Base-by-base conservation (phyloP, 2,888 invertebrate genomes). In the Protophormia terraenovae region DNA sequence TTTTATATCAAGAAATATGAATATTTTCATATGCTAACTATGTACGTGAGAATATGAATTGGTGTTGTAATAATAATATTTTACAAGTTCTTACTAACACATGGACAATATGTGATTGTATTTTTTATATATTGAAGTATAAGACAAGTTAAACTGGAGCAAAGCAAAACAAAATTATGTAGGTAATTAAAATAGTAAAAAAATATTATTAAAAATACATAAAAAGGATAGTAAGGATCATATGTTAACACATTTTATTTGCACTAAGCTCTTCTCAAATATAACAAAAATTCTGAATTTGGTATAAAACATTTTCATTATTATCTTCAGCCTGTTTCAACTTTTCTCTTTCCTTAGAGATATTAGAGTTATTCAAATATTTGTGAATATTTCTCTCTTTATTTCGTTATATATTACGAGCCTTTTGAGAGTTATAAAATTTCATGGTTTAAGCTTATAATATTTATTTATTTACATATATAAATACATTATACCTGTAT, bases 401-500 rank as follows among this genome's bases (percentile, higher is more conserved):
- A 29, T 53, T 19, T 24, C 24, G 5, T n/a, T 8, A 19, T 50
- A 22, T 55, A 62, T 85, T 69, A 75, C 58, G 73, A 83, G 75
- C 53, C 58, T 75, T 71, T 27, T 38, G 78, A 83, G 79, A 66
- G 71, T 86, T 72, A 76, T 71, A 76, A 71, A 78, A 82, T 73
- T 82, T 64, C 64, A 85, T 64, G 77, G 62, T 47, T 77, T 77
- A 47, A 72, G 66, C 60, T 67, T 62, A 27, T 53, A 69, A 58
- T 55, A 69, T 78, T 12, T 62, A 60, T 78, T 64, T 76, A 24
- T 19, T 38, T 38, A 38, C 24, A 66, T 14, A 53, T 24, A 19
- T 24, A 3, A 58, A 16, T 10, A 8, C 12, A 6, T 24, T 58
- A 6, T 16, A 62, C 3, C 19, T 19, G 22, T 8, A 69, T 32